Percentiles rank a stretch among this genome's conserved stretches.
Conservation (phyloP, 2,113 vertebrate genomes). For the Anoplopoma fimbria region DNA sequence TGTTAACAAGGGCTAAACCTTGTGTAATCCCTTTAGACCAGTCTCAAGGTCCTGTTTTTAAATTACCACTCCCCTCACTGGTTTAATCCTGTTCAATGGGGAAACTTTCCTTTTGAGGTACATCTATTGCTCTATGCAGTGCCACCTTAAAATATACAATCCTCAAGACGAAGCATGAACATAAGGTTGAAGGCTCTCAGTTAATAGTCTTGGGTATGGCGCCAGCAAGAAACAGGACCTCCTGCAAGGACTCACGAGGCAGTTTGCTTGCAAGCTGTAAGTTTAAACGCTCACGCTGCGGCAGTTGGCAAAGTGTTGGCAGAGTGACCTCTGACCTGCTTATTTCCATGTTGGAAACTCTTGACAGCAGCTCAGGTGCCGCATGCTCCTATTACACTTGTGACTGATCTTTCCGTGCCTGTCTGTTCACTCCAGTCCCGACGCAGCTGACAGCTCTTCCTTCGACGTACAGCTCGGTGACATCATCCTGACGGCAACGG, state of each 20-base stretch:
- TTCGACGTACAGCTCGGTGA: conserved; percentile 98
- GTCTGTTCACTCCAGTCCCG: conserved; percentile 85
- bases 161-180: conserved; percentile 9
- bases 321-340: conserved; percentile 27
- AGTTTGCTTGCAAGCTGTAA: conserved; percentile 17
- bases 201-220: conserved; percentile 20
- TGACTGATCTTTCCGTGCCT: conserved; percentile 11
- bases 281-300: too few relatives aligned
- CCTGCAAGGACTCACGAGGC: background rate
- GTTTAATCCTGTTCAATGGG: background rate
- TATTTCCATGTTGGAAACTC: conserved; percentile 35
- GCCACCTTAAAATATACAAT: conserved; percentile 17
- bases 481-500: conserved; percentile 96
- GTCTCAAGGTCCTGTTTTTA: background rate
- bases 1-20: conserved; percentile 19
- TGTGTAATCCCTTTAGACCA: conserved; percentile 27
- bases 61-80: background rate
- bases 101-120: background rate
- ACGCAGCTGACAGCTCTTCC: conserved; percentile 95
- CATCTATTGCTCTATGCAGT: conserved; percentile 10
- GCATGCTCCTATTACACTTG: conserved; percentile 31
- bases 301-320: too few relatives aligned
- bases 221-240: conserved; percentile 31
- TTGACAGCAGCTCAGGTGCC: conserved; percentile 19
- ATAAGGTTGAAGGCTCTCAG: conserved; percentile 28